Base-by-base conservation (phyloP, 1,140 invertebrate species). In the Anastrepha obliqua region DNA sequence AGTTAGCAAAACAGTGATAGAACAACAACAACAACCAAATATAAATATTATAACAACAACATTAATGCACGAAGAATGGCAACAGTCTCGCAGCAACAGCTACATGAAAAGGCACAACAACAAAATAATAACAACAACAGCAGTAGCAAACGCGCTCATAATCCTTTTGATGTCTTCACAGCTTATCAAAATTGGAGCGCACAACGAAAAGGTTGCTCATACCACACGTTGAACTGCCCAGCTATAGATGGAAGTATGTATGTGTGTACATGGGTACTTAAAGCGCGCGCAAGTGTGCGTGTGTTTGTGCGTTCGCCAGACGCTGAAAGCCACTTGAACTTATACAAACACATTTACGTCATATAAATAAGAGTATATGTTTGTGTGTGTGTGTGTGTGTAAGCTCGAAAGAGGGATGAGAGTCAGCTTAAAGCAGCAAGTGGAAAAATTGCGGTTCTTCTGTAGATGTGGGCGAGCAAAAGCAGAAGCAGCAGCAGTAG, bases 161-260 rank as follows among this genome's bases (percentile, higher is more conserved):
- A 81, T 81, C 17, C 47, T 44, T n/a, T 81, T 81, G 20, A 81
- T 81, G 47, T 20, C 6, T 81, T 81, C 74, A 81, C 74, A 58
- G 74, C 74, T 81, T 81, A 81, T 55, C 47, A 58, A 51, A 81
- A 81, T 81, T 20, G 47, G n/a, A 55, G 8, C 20, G 47, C 44
- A 81, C 47, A 29, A 55, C 51, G 51, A 70, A 70, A 58, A 58
- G 11, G 74, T 81, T 81, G n/a, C 74, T 51, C 74, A 81, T 81
- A 81, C 74, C 47, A 58, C 74, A 58, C 29, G 74, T 15, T 8
- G 20, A 47, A 81, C 47, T 47, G 29, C 1, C 29, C 29, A 29
- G 29, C 29, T 0, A 0, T 29, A 29, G 0, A 29, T 29, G 29
- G 29, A 29, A 29, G 29, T 29, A 29, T 29, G 29, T 29, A 29